Percentiles rank a stretch among this genome's conserved stretches.
Evolutionary conservation across 2,113 vertebrate species (phyloP).

Genomic region (Diphyllodes magnificus): DNA sequence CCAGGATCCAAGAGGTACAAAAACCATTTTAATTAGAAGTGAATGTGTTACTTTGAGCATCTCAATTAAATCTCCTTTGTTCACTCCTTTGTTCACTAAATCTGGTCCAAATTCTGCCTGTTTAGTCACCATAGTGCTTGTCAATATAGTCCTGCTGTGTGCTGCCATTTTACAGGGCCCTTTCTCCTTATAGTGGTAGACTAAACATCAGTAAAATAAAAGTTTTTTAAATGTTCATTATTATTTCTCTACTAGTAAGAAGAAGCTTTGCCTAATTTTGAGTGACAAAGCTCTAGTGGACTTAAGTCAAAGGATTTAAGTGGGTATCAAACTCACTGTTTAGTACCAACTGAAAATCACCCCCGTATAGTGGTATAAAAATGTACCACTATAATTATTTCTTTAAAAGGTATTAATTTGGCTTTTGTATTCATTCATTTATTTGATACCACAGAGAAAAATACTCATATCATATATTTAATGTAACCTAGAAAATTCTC

Average conservation of each 20-base stretch:
- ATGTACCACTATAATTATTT: rapidly evolving
- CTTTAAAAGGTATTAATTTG: not conserved
- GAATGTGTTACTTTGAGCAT: not conserved
- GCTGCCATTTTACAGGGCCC: not conserved
- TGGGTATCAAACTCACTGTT: not conserved
- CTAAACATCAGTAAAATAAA: not conserved
- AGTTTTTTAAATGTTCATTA: not conserved
- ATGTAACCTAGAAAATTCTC: not conserved
- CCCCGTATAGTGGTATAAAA: not conserved
- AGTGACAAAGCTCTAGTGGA: not conserved
- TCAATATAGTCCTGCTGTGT: not conserved
- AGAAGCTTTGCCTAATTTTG: not conserved
- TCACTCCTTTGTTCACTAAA: not conserved
- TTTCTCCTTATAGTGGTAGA: not conserved
- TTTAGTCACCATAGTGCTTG: not conserved
- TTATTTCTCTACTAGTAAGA: not conserved
- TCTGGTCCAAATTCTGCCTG: not conserved
- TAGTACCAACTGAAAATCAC: not conserved
- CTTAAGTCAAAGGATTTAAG: not conserved
- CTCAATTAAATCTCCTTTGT: not conserved
- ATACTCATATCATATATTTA: not conserved
- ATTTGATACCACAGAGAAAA: not conserved
- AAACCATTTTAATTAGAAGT: not conserved
- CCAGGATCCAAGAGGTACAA: not conserved
- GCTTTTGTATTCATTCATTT: not conserved